Conservation (phyloP, 1,140 invertebrate genomes). For the Bombus sibiricus region DNA sequence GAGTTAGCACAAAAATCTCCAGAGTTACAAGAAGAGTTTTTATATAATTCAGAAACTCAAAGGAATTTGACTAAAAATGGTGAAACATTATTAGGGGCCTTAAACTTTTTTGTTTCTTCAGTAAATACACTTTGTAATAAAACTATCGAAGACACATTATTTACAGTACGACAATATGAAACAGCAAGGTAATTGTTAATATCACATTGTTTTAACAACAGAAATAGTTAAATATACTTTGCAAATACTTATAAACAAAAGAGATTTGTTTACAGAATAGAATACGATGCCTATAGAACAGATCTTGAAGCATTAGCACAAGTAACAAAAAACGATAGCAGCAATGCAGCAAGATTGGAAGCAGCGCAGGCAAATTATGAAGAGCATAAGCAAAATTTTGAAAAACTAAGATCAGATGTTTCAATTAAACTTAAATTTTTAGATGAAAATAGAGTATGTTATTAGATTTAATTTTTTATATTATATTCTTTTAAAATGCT, state of each 20-base stretch:
- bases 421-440: constrained; percentile 97
- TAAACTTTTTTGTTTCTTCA: constrained; percentile 98
- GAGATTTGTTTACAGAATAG: constrained; percentile 86
- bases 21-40: constrained; percentile 96
- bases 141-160: constrained; percentile 97
- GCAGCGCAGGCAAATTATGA: constrained; percentile 92
- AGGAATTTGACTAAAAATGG: constrained; percentile 96
- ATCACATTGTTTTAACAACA: not conserved
- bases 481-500: not conserved
- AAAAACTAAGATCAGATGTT: constrained; percentile 95
- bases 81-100: constrained; percentile 93
- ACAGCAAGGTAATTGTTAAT: constrained; percentile 87
- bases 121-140: constrained; percentile 98
- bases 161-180: constrained; percentile 97
- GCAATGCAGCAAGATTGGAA: constrained; percentile 86
- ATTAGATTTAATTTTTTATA: not conserved
- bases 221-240: not conserved
- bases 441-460: constrained; percentile 95
- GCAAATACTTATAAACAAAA: constrained; percentile 8
- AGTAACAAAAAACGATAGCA: constrained; percentile 85
- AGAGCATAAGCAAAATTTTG: constrained; percentile 94
- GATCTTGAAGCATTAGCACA: constrained; percentile 92
- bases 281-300: constrained; percentile 98
- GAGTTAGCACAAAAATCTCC: constrained; percentile 97
- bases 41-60: constrained; percentile 98